phyloP scores from a whole-genome alignment of 2,888 invertebrate species.

The Steinernema hermaphroditum region DNA sequence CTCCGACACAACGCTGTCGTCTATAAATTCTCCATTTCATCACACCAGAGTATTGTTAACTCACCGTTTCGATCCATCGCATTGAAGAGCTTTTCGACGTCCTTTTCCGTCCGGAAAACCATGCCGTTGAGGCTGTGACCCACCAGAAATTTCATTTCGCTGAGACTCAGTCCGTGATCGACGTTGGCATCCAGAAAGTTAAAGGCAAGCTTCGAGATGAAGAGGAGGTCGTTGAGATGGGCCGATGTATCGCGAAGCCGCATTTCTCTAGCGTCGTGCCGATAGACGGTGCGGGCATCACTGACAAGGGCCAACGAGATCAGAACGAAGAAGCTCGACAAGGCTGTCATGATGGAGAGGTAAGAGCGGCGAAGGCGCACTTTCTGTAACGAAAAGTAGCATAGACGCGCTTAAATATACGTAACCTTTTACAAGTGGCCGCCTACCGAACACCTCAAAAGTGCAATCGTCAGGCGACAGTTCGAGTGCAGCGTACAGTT shows the following conservation, averaged over 20 bases:
- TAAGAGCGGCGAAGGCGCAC: background rate
- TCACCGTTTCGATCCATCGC: constrained; percentile 19
- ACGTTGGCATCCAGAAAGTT: constrained; percentile 17
- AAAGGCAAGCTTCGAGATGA: constrained; percentile 9
- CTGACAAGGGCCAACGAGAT: background rate
- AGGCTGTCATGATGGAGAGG: background rate
- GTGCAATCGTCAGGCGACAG: constrained; percentile 26
- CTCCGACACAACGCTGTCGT: constrained; percentile 25
- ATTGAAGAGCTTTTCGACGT: constrained; percentile 15
- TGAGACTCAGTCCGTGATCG: background rate
- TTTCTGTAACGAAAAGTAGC: background rate
- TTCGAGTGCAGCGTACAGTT: constrained; percentile 23
- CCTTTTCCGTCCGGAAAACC: constrained; percentile 13
- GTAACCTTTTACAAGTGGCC: constrained; percentile 25
- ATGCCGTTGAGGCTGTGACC: constrained; percentile 12
- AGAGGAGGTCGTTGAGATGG: constrained; percentile 15
- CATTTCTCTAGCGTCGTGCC: background rate
- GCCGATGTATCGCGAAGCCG: background rate
- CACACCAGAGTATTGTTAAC: too few species aligned
- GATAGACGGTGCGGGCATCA: background rate
- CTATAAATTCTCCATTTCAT: too few species aligned
- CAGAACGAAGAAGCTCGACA: background rate
- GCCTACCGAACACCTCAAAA: constrained; percentile 27
- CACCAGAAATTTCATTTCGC: constrained; percentile 20
- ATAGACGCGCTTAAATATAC: constrained; percentile 18